Conservation (phyloP, 2,888 invertebrate genomes). For the Pterostichus niger region DNA sequence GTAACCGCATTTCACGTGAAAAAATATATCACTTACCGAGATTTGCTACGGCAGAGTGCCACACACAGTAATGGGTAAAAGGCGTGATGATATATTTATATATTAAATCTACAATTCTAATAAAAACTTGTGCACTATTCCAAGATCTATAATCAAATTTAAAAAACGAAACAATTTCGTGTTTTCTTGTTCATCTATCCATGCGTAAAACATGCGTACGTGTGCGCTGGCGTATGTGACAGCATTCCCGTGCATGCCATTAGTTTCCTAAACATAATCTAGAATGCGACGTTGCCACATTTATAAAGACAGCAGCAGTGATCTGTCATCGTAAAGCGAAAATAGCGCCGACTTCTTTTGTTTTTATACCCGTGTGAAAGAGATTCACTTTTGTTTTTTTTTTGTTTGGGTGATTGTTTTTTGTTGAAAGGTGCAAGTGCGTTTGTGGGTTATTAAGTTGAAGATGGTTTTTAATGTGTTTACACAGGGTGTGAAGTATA, state of each 20-base stretch:
- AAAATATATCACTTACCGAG: no score
- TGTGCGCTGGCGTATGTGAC: no score
- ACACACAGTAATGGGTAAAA: no score
- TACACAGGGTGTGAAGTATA: conserved; percentile 28
- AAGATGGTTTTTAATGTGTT: background rate
- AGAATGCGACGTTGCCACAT: conserved; percentile 45
- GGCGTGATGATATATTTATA: no score
- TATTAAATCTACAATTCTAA: no score
- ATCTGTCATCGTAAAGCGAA: conserved; percentile 55
- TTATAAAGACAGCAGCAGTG: conserved; percentile 34
- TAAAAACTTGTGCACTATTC: no score
- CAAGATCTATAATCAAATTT: no score
- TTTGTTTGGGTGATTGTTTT: conserved; percentile 12
- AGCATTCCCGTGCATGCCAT: conserved; percentile 7
- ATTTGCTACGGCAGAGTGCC: no score
- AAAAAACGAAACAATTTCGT: no score
- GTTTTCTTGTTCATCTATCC: no score
- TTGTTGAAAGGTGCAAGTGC: conserved; percentile 36
- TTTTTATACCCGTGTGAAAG: conserved; percentile 2
- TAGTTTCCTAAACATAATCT: conserved; percentile 16
- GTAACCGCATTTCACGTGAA: no score
- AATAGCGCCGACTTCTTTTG: conserved; percentile 31
- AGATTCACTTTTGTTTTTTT: conserved; percentile 31
- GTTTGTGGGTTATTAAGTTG: conserved; percentile 19
- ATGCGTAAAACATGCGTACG: no score